phyloP scores from a whole-genome alignment of 2,888 invertebrate genomes.

The Leptothorax acervorum region DNA sequence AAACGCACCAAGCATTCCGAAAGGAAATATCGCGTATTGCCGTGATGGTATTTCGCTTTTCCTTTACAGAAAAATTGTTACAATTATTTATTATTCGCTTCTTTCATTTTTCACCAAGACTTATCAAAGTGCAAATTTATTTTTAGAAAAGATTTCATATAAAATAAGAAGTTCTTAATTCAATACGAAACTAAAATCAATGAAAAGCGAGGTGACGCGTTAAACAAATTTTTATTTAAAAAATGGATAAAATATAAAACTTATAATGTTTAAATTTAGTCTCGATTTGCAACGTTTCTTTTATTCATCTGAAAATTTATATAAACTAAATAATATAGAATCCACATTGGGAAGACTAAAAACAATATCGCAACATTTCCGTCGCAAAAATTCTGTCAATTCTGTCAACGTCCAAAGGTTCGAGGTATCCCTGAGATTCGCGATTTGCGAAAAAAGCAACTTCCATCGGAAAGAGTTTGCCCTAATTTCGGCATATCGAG shows the following conservation, averaged over 20 bases:
- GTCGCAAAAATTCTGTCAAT: not conserved
- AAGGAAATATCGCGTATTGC: not conserved
- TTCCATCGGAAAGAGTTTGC: constrained; percentile 25
- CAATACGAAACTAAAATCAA: not conserved
- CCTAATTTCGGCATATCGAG: constrained; percentile 32
- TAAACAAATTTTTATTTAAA: not conserved
- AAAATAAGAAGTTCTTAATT: not conserved
- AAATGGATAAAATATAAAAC: not conserved
- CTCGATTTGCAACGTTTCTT: not conserved
- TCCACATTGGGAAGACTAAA: not conserved
- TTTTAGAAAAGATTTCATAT: not conserved
- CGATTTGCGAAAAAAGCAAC: not conserved
- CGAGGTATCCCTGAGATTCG: not conserved
- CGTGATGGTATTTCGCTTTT: not conserved
- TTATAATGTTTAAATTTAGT: not conserved
- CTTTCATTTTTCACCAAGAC: not conserved
- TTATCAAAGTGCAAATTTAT: not conserved
- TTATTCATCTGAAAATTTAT: too few relatives aligned
- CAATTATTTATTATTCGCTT: constrained; percentile 16
- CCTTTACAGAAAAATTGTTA: not conserved
- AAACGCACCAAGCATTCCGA: not conserved
- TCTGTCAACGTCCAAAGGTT: not conserved
- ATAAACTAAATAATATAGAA: not conserved
- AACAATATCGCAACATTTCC: not conserved
- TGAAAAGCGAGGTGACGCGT: too few relatives aligned